Evolutionary conservation across 2,888 invertebrate genomes (phyloP).

Genomic region (Scaeva pyrastri): DNA sequence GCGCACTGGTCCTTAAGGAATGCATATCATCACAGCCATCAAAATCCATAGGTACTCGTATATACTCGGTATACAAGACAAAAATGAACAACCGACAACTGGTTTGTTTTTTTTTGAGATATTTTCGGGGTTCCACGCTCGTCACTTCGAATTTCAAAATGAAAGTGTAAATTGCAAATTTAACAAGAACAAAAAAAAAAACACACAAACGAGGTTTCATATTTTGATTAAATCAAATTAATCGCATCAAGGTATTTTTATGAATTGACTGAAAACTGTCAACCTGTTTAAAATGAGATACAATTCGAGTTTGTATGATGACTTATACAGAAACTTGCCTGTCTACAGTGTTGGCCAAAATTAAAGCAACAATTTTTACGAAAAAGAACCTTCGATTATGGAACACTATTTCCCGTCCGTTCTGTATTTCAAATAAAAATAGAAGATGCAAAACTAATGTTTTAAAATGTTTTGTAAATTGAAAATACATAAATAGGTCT

Average conservation of each 20-base stretch:
- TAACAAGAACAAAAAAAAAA: too few relatives aligned
- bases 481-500: too few relatives aligned
- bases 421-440: too few relatives aligned
- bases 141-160: conserved; percentile 28
- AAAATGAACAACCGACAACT: conserved; percentile 33
- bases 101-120: conserved; percentile 65
- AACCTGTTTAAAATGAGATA: conserved; percentile 46
- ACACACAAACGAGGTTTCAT: conserved; percentile 22
- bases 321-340: neutral
- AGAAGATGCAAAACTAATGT: too few relatives aligned
- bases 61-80: neutral
- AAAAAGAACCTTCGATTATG: too few relatives aligned
- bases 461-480: too few relatives aligned
- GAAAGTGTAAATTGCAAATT: conserved; percentile 56
- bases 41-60: neutral
- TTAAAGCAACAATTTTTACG: too few relatives aligned
- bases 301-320: neutral
- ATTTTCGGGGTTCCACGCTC: conserved; percentile 19
- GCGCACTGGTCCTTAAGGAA: neutral
- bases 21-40: conserved; percentile 4
- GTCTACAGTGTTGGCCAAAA: too few relatives aligned
- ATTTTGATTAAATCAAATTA: conserved; percentile 52
- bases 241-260: conserved; percentile 30
- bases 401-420: too few relatives aligned
- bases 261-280: conserved; percentile 20